phyloP scores from a whole-genome alignment of 2,888 invertebrate species.

The Anaspis maculata region DNA sequence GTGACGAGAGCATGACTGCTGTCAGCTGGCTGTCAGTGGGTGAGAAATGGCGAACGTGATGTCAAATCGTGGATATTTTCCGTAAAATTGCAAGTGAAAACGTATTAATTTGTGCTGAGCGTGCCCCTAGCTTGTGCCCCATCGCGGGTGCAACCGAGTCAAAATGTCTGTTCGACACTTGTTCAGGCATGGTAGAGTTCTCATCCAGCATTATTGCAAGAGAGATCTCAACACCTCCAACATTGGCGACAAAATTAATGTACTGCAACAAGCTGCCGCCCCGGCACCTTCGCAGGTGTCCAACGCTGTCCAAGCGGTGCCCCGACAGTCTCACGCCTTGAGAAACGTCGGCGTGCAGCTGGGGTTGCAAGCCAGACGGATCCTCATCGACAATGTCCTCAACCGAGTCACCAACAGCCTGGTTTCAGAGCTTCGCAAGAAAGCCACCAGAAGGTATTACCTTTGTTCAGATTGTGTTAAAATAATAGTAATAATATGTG shows the following conservation, averaged over 20 bases:
- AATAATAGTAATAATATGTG: too few species aligned
- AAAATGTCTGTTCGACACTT: slow-evolving; percentile 53
- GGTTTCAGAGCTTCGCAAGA: slow-evolving; percentile 53
- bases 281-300: slow-evolving; percentile 18
- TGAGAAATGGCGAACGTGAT: too few species aligned
- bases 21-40: too few species aligned
- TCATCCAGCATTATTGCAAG: slow-evolving; percentile 46
- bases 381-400: slow-evolving; percentile 62
- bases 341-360: slow-evolving; percentile 46
- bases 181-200: slow-evolving; percentile 52
- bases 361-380: slow-evolving; percentile 54
- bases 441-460: slow-evolving; percentile 51
- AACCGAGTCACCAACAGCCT: slow-evolving; percentile 60
- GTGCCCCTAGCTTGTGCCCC: too few species aligned
- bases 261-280: slow-evolving; percentile 23
- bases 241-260: slow-evolving; percentile 38
- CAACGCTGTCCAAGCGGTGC: slow-evolving; percentile 22
- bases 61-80: too few species aligned
- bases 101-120: background rate
- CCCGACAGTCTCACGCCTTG: slow-evolving; percentile 31
- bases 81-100: background rate
- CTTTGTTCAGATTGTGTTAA: too few species aligned
- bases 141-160: slow-evolving; percentile 8
- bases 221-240: slow-evolving; percentile 45
- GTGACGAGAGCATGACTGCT: too few species aligned